phyloP scores from a whole-genome alignment of 1,140 invertebrate species.

The Brachystomella parvula region DNA sequence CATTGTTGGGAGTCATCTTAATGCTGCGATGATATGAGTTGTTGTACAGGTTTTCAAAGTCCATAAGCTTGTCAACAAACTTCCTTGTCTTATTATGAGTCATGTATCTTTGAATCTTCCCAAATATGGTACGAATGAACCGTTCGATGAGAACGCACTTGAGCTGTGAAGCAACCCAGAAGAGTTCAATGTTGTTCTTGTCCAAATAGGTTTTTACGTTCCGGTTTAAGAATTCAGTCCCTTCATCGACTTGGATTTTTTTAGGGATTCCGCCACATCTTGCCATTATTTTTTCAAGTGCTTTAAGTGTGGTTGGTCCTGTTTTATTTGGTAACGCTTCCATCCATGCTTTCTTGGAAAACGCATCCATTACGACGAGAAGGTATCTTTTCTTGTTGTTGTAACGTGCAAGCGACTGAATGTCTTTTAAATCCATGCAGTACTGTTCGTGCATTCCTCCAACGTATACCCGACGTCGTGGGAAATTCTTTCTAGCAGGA shows the following conservation, averaged over 20 bases:
- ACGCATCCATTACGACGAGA: constrained; percentile 13
- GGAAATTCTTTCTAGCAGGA: constrained; percentile 1
- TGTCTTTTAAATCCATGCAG: constrained; percentile 15
- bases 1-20: constrained; percentile 12
- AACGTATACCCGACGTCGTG: constrained; percentile 1
- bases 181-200: constrained; percentile 8
- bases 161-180: neutral
- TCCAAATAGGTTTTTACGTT: neutral
- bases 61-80: constrained; percentile 11
- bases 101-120: constrained; percentile 12
- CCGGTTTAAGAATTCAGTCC: constrained; percentile 12
- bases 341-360: constrained; percentile 8
- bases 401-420: neutral
- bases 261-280: neutral
- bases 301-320: neutral
- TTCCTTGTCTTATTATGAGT: constrained; percentile 9
- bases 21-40: constrained; percentile 20
- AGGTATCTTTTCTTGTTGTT: constrained; percentile 9
- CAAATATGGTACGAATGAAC: constrained; percentile 14
- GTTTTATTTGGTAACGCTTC: constrained; percentile 15
- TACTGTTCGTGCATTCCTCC: neutral
- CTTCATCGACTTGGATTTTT: constrained; percentile 9
- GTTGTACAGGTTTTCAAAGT: constrained; percentile 20
- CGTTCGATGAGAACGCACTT: constrained; percentile 17
- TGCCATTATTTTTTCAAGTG: constrained; percentile 13